Base-by-base conservation (phyloP, 2,888 invertebrate species). In the Julus scanicus region DNA sequence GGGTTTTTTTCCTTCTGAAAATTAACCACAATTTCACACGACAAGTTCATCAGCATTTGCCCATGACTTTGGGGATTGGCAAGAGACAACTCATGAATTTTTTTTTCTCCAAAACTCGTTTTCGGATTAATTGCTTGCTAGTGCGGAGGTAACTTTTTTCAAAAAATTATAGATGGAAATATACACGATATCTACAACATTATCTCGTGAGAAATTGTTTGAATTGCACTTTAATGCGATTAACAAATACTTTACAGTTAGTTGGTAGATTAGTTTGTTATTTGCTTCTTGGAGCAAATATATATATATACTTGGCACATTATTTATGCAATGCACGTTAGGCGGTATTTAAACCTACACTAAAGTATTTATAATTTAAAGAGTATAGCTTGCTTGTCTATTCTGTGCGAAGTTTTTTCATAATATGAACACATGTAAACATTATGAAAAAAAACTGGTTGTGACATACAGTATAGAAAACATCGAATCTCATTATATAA, bases 11-110 rank as follows among this genome's bases (percentile, higher is more conserved):
- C 37, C 80, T 15, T 37, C 37, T 15, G 2, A 80, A 80, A 80
- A 80, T 80, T 80, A 80, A 80, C 80, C 80, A 80, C 80, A 80
- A 80, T 80, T 80, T 80, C 80, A 80, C 80, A 80, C 80, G 80
- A 80, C 80, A 80, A 80, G 80, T 80, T 80, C 80, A 80, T 80
- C 80, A 80, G 80, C 80, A 80, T 80, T 71, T 80, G 80, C 80
- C 80, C 80, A 15, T 80, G 80, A 80, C 80, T 80, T 80, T 80
- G 80, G 37, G 80, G 80, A 39, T n/a, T 71, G 57, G 71, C 71
- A 29, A 71, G 29, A 71, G 29, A 71, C 71, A 29, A 80, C 80
- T 37, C 37, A 80, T 80, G 80, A 80, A 80, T 37, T 37, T 4
- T 8, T 5, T 44, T 44, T 44, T 44, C 15, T 13, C 0, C 29